A percentile compares a stretch with the other conserved stretches of the same genome.
Evolutionary conservation across 2,797 vertebrate genomes (phyloP).

Genomic region (Aeoliscus strigatus): DNA sequence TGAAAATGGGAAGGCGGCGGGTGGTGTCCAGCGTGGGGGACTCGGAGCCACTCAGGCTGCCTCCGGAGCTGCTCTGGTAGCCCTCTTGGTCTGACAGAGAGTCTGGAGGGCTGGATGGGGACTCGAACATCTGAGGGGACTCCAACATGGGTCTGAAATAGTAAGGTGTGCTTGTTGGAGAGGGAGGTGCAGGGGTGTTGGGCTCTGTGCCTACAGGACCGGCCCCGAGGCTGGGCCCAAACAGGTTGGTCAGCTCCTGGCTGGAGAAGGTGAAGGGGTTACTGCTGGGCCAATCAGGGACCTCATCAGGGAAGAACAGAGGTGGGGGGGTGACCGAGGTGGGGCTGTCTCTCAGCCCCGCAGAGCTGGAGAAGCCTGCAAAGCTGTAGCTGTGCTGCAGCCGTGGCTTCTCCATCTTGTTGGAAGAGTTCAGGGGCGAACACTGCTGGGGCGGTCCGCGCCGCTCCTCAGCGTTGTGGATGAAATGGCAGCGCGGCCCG

Average conservation of each 20-base stretch:
- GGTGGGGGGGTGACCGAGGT: conserved; percentile 83
- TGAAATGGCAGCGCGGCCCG: conserved; percentile 81
- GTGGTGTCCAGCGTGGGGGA: conserved; percentile 83
- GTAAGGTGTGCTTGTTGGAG: conserved; percentile 69
- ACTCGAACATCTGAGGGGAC: conserved; percentile 85
- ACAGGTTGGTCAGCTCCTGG: conserved; percentile 81
- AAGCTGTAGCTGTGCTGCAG: conserved; percentile 89
- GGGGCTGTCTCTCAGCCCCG: conserved; percentile 78
- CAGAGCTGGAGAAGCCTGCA: conserved; percentile 79
- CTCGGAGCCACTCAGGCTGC: conserved; percentile 84
- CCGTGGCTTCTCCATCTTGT: conserved; percentile 73
- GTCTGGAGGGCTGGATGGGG: conserved; percentile 81
- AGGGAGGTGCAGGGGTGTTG: conserved; percentile 73
- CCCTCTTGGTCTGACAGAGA: conserved; percentile 87
- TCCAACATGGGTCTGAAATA: conserved; percentile 78
- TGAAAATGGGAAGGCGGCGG: conserved; percentile 89
- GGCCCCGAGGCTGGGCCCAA: conserved; percentile 73
- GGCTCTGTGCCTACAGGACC: conserved; percentile 31
- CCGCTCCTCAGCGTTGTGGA: conserved; percentile 82
- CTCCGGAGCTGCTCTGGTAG: conserved; percentile 84
- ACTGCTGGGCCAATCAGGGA: conserved; percentile 79
- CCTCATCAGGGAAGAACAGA: conserved; percentile 73
- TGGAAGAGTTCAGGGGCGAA: conserved; percentile 64
- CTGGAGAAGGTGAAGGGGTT: conserved; percentile 81
- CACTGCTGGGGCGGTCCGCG: conserved; percentile 76